Percentiles rank a stretch among this genome's conserved stretches.
These are phyloP conservation scores for Pteropus alecto DNA, from an alignment of 2,113 vertebrate genomes.

Conservation along the genomic window DNA sequence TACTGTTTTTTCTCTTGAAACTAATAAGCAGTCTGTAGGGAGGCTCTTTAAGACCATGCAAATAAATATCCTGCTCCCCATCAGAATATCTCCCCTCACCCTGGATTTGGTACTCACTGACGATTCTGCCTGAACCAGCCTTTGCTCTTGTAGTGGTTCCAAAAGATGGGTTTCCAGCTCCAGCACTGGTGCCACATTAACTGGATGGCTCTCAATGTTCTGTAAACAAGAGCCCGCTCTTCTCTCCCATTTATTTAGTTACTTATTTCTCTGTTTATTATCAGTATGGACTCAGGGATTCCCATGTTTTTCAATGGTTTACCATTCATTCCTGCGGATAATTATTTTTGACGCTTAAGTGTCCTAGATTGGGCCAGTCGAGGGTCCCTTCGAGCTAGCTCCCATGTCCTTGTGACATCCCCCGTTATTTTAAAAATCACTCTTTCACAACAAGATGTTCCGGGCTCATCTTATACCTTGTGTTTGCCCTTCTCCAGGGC, in stretches of 20 bases:
- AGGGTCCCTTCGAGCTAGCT: neutral
- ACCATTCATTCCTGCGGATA: neutral
- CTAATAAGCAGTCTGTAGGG: neutral
- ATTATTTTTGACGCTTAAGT: neutral
- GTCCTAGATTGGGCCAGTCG: neutral
- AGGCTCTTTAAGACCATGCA: neutral
- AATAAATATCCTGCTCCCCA: neutral
- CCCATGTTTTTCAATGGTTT: neutral
- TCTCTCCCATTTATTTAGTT: neutral
- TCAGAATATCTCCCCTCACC: neutral
- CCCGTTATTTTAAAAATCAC: neutral
- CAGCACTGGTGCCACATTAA: neutral
- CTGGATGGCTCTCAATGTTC: neutral
- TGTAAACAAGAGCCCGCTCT: neutral
- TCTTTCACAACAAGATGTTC: neutral
- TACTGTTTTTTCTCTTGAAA: neutral
- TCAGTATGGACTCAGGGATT: neutral
- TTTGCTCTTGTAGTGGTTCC: too few species aligned
- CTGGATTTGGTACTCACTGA: neutral
- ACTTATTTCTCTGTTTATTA: neutral
- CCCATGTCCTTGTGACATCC: neutral
- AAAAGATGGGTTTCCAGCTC: neutral
- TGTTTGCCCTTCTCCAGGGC: neutral
- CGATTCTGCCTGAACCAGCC: neutral
- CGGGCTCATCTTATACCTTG: neutral